Base-by-base conservation (phyloP, 2,888 invertebrate genomes). In the Monopis laevigella region DNA sequence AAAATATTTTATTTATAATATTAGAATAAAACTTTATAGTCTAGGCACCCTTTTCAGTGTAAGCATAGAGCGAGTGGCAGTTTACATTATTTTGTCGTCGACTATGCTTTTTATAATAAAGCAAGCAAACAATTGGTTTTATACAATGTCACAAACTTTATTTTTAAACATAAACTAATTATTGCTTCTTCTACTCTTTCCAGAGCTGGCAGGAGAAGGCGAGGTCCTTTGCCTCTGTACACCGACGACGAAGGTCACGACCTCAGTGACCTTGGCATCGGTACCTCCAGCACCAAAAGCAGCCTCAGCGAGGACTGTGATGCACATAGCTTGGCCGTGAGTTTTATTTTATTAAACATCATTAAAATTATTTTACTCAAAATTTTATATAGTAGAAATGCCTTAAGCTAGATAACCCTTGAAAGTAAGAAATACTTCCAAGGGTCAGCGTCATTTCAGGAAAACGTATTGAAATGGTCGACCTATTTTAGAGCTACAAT, bases 231-330 rank as follows among this genome's bases (percentile, higher is more conserved):
- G 42, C 85, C 89, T 2, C 78, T 93, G 52, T 93, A 91, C 69
- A 86, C 88, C 46, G 90, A 90, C 54, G 92, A 92, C 51, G 92
- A 93, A 60, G 84, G 87, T 30, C 92, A 92, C 58, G 92, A 93
- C 73, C 84, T 93, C 49, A 92, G 90, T 56, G 93, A 92, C 68
- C 86, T 92, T 52, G 92, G 92, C 44, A 90, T 92, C 58, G 85
- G 86, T 48, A 86, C 85, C 40, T 86, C 85, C 54, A 85, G 85
- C 56, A 84, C 85, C 51, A 86, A 86, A 61, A 85, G 85, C 63
- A 86, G 86, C 55, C 77, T 85, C 51, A 86, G 85, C 48, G 86
- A 86, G 55, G 85, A 86, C 62, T 86, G 84, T 53, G 86, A 86
- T 61, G 84, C 84, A 53, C 84, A 86, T 55, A 86, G 85, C 57